phyloP scores from a whole-genome alignment of 2,113 vertebrate species.

The Rhagologus leucostigma region DNA sequence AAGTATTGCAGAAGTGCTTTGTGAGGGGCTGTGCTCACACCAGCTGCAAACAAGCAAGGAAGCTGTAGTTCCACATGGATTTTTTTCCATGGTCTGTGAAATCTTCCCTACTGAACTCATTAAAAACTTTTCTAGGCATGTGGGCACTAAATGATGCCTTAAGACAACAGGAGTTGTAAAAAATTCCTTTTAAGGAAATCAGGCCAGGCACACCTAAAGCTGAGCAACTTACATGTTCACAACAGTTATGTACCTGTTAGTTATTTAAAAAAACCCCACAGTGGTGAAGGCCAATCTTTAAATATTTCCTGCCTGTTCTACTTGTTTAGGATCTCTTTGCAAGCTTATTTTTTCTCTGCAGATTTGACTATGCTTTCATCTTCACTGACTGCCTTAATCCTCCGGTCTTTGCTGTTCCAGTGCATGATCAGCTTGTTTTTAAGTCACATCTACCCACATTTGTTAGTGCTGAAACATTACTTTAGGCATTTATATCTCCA shows the following conservation, averaged over 20 bases:
- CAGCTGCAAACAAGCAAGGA: background rate
- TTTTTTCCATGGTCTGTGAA: constrained; percentile 39
- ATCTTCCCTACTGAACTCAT: constrained; percentile 49
- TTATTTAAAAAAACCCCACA: background rate
- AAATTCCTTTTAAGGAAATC: background rate
- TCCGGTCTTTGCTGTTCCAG: constrained; percentile 65
- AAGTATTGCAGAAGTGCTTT: constrained; percentile 31
- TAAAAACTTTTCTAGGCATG: constrained; percentile 35
- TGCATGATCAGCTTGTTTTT: constrained; percentile 69
- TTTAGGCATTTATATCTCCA: constrained; percentile 58
- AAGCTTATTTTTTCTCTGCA: constrained; percentile 24
- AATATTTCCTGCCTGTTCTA: constrained; percentile 55
- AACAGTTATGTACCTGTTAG: background rate
- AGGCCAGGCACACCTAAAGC: background rate
- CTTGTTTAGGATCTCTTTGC: constrained; percentile 54
- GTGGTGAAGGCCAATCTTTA: background rate
- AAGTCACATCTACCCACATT: constrained; percentile 63
- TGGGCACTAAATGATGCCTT: background rate
- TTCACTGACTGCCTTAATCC: constrained; percentile 70
- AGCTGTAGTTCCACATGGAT: background rate
- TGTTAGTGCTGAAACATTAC: constrained; percentile 69
- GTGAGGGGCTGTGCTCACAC: background rate
- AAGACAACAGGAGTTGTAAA: background rate
- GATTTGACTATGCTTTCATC: constrained; percentile 69
- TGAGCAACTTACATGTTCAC: accelerated